Base-by-base conservation (phyloP, 2,797 vertebrate species). In the Clarias laeviceps region DNA sequence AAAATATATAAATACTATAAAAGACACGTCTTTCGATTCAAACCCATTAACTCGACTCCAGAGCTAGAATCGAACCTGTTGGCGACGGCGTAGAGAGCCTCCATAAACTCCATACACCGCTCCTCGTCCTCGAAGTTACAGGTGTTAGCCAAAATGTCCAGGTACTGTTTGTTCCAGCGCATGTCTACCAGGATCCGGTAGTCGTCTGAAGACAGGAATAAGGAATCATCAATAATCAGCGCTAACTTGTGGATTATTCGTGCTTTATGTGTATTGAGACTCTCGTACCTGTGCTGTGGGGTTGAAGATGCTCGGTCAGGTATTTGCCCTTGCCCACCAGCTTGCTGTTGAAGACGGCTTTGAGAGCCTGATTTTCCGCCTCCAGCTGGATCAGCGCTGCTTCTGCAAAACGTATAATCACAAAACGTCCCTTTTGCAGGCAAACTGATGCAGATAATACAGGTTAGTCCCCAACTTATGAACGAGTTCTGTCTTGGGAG, bases 91-190 rank as follows among this genome's bases (percentile, higher is more conserved):
- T 97, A 96, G 84, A 99, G 91, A 20, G 96, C 95, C 24, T 93
- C 93, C 90, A 98, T 93, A 59, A 98, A 96, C 88, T 98, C 96
- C 59, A 94, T 92, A 83, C 96, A 96, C 85, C 97, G 92, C 32
- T 97, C 96, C 86, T 97, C 96, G 27, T 97, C 95, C 89, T 98
- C 97, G 90, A 97, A 97, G 90, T 93, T 96, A 90, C 97, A 91
- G 0, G 97, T 97, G 94, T 97, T 98, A 88, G 95, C 96, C 82
- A 98, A 91, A 83, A 98, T 96, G 87, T 99, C 97, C 92, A 99
- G 93, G 89, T 97, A 96, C 83, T 99, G 98, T 90, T 97, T 96
- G 91, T 99, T 99, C 98, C 98, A 99, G 11, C 98, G 96, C 92
- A 97, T 97, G 90, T 99, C 98, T 90, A 98, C 91, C 87, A 96